Percentiles rank a stretch among this genome's conserved stretches.
Conservation (phyloP, 1,140 invertebrate species). For the Nymphalis io region DNA sequence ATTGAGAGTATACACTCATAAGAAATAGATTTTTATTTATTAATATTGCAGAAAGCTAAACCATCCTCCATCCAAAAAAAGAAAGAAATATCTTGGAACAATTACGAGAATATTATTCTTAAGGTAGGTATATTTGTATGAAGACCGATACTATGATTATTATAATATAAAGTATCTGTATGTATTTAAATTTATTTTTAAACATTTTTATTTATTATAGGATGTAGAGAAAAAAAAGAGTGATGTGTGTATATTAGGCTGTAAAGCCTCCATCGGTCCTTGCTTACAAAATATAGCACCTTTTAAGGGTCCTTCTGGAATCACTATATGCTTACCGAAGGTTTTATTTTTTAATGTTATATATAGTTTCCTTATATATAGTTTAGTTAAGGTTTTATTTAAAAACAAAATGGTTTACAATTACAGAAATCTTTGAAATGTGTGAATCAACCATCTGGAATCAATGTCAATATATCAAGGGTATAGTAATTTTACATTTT, state of each 20-base stretch:
- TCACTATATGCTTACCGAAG: conserved; percentile 56
- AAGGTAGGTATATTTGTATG: conserved; percentile 13
- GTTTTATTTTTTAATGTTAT: conserved; percentile 32
- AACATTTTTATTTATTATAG: conserved; percentile 32
- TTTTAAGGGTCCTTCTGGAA: conserved; percentile 53
- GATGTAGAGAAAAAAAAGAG: conserved; percentile 5
- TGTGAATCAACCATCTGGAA: conserved; percentile 47
- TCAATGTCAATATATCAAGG: conserved; percentile 57
- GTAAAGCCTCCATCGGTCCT: conserved; percentile 58
- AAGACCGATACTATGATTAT: no score
- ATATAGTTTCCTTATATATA: not conserved
- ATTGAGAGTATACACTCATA: no score
- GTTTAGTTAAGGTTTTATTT: not conserved
- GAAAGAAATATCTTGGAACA: conserved; percentile 48
- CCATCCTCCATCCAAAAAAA: conserved; percentile 28
- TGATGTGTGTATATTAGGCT: conserved; percentile 43
- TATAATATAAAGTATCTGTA: no score
- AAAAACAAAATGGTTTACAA: conserved; percentile 16
- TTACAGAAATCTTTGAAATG: conserved; percentile 51
- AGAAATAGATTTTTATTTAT: no score
- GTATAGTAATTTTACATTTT: conserved; percentile 32
- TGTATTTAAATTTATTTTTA: no score
- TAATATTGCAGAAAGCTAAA: not conserved
- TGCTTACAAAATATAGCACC: conserved; percentile 42
- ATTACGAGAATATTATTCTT: conserved; percentile 27